Percentiles rank a stretch among this genome's conserved stretches.
Conservation (phyloP, 2,888 invertebrate genomes). For the Mesorhabditis spiculigera region DNA sequence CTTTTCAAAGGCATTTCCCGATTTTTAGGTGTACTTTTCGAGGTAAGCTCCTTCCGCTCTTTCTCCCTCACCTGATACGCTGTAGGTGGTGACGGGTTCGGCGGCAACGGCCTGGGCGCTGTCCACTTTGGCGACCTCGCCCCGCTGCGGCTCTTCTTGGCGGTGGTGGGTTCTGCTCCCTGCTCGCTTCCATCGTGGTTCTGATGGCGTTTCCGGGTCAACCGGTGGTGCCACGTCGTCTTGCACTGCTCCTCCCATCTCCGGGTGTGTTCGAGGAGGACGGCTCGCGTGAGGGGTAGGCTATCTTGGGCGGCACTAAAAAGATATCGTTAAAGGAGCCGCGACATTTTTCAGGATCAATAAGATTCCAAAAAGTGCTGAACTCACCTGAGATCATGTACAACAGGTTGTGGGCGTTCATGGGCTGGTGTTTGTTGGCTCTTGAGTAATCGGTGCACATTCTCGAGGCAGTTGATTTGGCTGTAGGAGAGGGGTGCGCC, state of each 20-base stretch:
- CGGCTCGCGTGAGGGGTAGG: conserved; percentile 47
- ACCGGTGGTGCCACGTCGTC: conserved; percentile 42
- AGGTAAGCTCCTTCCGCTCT: neutral
- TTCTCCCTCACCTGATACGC: conserved; percentile 34
- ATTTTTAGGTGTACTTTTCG: neutral
- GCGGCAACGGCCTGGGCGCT: conserved; percentile 19
- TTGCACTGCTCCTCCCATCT: conserved; percentile 50
- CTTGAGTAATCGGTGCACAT: conserved; percentile 54
- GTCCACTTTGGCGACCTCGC: neutral
- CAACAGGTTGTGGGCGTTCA: neutral
- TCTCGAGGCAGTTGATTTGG: conserved; percentile 57
- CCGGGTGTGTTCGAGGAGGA: conserved; percentile 46
- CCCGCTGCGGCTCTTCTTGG: no score
- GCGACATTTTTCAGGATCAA: neutral
- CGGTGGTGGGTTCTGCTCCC: neutral
- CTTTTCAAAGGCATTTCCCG: neutral
- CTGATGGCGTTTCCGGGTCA: neutral
- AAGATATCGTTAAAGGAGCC: conserved; percentile 11
- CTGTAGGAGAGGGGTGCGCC: conserved; percentile 29
- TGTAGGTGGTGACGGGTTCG: conserved; percentile 43
- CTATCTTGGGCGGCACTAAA: conserved; percentile 31
- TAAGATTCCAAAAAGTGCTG: neutral
- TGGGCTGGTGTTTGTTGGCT: conserved; percentile 28
- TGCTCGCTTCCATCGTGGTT: neutral
- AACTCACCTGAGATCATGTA: neutral